phyloP scores from a whole-genome alignment of 2,113 vertebrate genomes.

The Apeltes quadracus region DNA sequence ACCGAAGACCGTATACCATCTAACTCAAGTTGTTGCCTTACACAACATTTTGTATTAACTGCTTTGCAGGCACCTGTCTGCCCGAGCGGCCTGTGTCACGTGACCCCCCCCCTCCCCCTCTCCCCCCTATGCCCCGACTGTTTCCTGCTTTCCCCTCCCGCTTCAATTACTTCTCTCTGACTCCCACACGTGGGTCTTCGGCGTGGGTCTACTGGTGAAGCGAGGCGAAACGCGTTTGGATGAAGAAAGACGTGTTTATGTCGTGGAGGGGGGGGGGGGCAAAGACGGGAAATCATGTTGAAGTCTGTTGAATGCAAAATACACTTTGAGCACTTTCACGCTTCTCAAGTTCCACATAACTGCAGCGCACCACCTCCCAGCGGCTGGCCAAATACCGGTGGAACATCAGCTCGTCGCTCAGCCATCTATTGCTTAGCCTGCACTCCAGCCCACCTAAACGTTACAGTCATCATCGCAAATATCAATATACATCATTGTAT shows the following conservation, averaged over 20 bases:
- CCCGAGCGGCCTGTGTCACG: neutral
- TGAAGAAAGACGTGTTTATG: constrained; percentile 23
- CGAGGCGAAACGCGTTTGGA: constrained; percentile 18
- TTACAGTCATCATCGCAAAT: constrained; percentile 47
- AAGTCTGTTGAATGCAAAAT: constrained; percentile 5
- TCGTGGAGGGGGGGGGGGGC: neutral
- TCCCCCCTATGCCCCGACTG: constrained; percentile 59
- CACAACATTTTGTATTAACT: neutral
- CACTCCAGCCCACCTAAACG: constrained; percentile 19
- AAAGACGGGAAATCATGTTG: neutral
- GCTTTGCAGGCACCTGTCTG: constrained; percentile 1
- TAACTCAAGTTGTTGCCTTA: neutral
- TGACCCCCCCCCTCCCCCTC: constrained; percentile 43
- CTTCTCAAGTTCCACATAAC: constrained; percentile 25
- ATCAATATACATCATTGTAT: constrained; percentile 47
- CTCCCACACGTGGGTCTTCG: constrained; percentile 71
- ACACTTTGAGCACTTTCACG: constrained; percentile 9
- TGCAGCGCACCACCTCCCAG: constrained; percentile 28
- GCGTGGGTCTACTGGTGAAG: constrained; percentile 28
- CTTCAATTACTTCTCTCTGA: constrained; percentile 73
- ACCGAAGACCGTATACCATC: neutral
- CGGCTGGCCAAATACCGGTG: constrained; percentile 50
- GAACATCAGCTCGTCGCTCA: constrained; percentile 36
- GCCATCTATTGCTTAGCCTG: constrained; percentile 28
- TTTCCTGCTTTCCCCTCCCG: constrained; percentile 61